phyloP scores from a whole-genome alignment of 2,797 vertebrate genomes.

The Leptatherina wallacei region DNA sequence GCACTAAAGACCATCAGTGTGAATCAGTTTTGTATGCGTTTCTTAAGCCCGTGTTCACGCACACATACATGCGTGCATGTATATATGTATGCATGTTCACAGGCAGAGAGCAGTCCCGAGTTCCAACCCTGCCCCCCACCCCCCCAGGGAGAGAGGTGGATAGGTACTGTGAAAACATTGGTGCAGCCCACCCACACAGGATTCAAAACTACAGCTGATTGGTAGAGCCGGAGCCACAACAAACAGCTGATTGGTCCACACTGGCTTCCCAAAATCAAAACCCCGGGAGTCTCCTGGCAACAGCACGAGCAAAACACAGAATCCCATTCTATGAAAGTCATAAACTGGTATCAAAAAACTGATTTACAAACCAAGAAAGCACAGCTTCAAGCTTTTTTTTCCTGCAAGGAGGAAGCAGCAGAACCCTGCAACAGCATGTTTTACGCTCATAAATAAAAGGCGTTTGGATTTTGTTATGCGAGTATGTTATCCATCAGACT shows the following conservation, averaged over 20 bases:
- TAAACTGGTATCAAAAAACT: conserved; percentile 39
- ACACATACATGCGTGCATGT: conserved; percentile 13
- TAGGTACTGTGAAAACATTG: conserved; percentile 52
- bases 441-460: neutral
- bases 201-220: conserved; percentile 60
- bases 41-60: neutral
- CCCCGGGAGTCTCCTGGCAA: conserved; percentile 76
- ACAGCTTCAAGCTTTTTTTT: conserved; percentile 32
- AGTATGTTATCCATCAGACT: neutral
- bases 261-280: conserved; percentile 66
- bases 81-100: conserved; percentile 1
- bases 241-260: conserved; percentile 69
- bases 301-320: conserved; percentile 68
- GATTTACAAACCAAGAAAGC: conserved; percentile 24
- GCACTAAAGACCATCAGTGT: neutral
- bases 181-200: conserved; percentile 69
- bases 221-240: conserved; percentile 60
- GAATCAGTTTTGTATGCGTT: neutral
- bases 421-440: conserved; percentile 4
- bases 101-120: conserved; percentile 22
- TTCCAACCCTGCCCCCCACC: conserved; percentile 45
- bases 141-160: conserved; percentile 41
- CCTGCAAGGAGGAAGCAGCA: conserved; percentile 27
- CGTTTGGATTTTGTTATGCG: neutral
- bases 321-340: conserved; percentile 38